Percentiles rank a stretch among this genome's conserved stretches.
Evolutionary conservation across 2,888 invertebrate genomes (phyloP).

Genomic region (Anticlea derivata): DNA sequence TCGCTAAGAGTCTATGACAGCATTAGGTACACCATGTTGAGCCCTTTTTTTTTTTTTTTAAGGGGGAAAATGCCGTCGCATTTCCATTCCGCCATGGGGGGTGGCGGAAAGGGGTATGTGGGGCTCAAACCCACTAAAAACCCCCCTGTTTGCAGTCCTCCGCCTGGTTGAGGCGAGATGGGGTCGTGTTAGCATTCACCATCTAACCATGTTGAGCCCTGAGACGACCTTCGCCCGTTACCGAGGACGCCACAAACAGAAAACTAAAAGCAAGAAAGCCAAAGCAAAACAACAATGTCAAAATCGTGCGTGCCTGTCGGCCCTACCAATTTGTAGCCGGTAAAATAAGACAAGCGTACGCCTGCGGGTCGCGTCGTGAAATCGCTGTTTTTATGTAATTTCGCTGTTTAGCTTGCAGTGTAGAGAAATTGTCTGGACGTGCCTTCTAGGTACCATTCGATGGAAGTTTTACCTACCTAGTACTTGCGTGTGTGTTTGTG

Average conservation of each 20-base stretch:
- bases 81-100: too few species aligned
- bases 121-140: too few species aligned
- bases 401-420: constrained; percentile 2
- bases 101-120: too few species aligned
- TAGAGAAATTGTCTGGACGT: constrained; percentile 3
- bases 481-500: too few species aligned
- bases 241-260: constrained; percentile 59
- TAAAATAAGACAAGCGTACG: constrained; percentile 50
- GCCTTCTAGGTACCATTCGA: constrained; percentile 8
- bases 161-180: too few species aligned
- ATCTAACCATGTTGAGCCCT: constrained; percentile 2
- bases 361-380: constrained; percentile 19
- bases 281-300: constrained; percentile 45
- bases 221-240: constrained; percentile 48
- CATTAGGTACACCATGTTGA: too few species aligned
- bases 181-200: too few species aligned
- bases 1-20: too few species aligned
- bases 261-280: constrained; percentile 43
- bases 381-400: constrained; percentile 8
- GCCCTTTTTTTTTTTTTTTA: too few species aligned
- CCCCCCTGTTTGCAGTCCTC: too few species aligned
- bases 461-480: background rate
- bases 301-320: constrained; percentile 54
- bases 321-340: constrained; percentile 68
- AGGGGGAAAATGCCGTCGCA: too few species aligned